Evolutionary conservation across 2,113 vertebrate species (phyloP), one percentile per base, ranked within the genome.

Genomic region (Xiphophorus maculatus): DNA sequence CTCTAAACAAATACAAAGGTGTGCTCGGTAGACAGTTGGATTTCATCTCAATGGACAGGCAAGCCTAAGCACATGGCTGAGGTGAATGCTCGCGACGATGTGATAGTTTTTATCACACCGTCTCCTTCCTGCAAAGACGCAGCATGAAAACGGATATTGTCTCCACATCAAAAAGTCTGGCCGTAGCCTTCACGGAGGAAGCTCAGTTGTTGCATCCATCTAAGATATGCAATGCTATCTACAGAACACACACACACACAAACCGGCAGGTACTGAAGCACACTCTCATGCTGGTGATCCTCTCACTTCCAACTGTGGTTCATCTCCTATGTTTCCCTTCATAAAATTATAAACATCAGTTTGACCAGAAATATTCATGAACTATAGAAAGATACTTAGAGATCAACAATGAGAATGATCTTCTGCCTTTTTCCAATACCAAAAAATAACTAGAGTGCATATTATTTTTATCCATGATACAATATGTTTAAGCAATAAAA

Each of bases 1-100:
- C 91, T 92, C 91, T 90, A 92, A 92, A 92, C 93, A 94, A 93
- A 93, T 90, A 93, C 32, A 72, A 84, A 93, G 90, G 89, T 92
- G 92, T 91, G 93, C 88, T 92, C 72, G 79, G 83, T 69, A 87
- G 89, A 91, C 87, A 84, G 90, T 90, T 88, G 90, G 84, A 77
- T 87, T 91, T 89, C 76, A 84, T 79, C 67, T 84, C 74, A 82
- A 32, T 48, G 80, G 83, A 86, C 84, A 86, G 88, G 80, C 93
- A 92, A 91, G 91, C 93, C 90, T 89, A 91, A 89, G 91, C 90
- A 93, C 84, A 90, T 86, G 89, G 79, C 78, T 22, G 76, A 76
- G 82, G 76, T 71, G 75, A 90, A 77, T 69, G 40, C 83, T 48
- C 87, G 79, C 80, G 85, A 88, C 85, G 88, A 87, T 28, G 28